Evolutionary conservation across 2,797 vertebrate genomes (phyloP).

Genomic region (Pampus argenteus): DNA sequence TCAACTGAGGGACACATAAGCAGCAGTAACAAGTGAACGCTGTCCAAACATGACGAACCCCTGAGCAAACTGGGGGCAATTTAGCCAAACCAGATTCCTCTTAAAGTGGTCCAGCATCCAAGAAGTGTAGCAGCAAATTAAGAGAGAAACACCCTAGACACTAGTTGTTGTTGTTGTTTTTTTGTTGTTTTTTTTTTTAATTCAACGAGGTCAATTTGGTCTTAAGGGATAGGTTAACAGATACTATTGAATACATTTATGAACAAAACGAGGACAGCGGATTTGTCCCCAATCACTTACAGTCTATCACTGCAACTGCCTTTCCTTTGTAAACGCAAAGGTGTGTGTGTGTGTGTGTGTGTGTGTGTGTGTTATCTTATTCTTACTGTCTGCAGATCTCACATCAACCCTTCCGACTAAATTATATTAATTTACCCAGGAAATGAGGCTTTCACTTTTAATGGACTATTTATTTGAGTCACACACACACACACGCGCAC

Average conservation of each 20-base stretch:
- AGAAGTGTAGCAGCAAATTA: no score
- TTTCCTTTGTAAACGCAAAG: not conserved
- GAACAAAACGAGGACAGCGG: no score
- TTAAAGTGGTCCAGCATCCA: no score
- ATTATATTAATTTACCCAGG: not conserved
- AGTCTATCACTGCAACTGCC: conserved; percentile 23
- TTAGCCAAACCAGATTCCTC: not conserved
- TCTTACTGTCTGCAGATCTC: conserved; percentile 47
- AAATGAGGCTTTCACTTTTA: conserved; percentile 21
- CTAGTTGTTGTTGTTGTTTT: no score
- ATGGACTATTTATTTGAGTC: not conserved
- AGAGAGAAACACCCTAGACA: no score
- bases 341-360: conserved; percentile 10
- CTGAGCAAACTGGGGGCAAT: not conserved
- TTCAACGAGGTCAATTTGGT: no score
- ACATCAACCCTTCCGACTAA: not conserved
- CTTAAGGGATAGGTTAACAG: no score
- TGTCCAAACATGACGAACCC: not conserved
- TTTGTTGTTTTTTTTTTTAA: no score
- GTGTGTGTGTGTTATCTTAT: conserved; percentile 13
- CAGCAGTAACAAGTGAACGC: not conserved
- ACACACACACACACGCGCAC: no score
- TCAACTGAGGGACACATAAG: not conserved
- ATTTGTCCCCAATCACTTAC: no score
- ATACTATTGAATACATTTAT: no score